These are phyloP conservation scores for Nymphalis urticae DNA, from an alignment of 2,888 invertebrate genomes.

Conservation along the genomic window DNA sequence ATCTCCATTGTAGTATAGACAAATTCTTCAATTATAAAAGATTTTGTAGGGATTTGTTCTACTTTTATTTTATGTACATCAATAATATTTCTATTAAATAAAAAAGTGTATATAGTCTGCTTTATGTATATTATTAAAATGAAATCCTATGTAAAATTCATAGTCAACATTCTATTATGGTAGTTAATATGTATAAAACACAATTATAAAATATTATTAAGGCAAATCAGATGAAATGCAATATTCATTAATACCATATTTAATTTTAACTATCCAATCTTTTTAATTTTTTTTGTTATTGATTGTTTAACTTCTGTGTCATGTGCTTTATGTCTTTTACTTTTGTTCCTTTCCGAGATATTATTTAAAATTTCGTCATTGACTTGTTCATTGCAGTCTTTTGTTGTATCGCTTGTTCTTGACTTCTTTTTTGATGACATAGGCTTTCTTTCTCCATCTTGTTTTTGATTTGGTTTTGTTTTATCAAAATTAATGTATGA, in stretches of 20 bases:
- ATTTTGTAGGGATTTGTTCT: no score
- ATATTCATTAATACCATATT: not conserved
- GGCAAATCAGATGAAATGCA: not conserved
- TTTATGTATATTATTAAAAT: no score
- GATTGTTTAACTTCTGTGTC: conserved; percentile 51
- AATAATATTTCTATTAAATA: no score
- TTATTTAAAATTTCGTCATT: conserved; percentile 50
- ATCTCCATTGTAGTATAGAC: no score
- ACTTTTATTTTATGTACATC: no score
- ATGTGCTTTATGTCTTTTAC: conserved; percentile 52
- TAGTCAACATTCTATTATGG: not conserved
- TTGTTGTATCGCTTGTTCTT: conserved; percentile 42
- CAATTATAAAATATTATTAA: not conserved
- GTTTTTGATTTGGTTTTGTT: conserved; percentile 64
- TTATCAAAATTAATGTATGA: conserved; percentile 72
- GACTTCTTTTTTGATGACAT: conserved; percentile 44
- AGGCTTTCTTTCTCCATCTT: conserved; percentile 53
- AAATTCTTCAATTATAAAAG: no score
- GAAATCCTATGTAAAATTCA: no score
- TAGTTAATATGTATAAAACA: not conserved
- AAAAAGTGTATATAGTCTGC: no score
- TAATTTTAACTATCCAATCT: conserved; percentile 43
- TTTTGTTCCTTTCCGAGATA: conserved; percentile 47
- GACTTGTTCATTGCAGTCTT: conserved; percentile 44
- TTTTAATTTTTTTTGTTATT: conserved; percentile 61